These are phyloP conservation scores for Todus mexicanus DNA, from an alignment of 2,797 vertebrate species.

Conservation along the genomic window DNA sequence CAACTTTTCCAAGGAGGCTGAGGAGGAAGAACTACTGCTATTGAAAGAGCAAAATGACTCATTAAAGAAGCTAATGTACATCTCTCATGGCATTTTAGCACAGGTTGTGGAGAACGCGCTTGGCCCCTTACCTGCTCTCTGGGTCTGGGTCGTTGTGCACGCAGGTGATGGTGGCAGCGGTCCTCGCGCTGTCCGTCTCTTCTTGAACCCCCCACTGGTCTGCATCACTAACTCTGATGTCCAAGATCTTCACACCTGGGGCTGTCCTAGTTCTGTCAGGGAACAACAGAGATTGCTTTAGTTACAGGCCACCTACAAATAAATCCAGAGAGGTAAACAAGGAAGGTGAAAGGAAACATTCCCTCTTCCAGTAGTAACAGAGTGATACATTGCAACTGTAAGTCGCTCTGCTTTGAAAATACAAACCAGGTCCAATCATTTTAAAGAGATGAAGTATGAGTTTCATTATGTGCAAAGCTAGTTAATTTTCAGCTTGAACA, in stretches of 20 bases:
- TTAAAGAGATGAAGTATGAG: background rate
- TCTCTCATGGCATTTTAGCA: background rate
- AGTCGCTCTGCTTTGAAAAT: background rate
- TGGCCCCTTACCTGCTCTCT: conserved; percentile 78
- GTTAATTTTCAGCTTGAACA: background rate
- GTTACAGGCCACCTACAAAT: background rate
- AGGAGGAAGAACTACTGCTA: background rate
- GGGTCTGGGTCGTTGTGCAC: conserved; percentile 78
- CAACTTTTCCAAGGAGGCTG: background rate
- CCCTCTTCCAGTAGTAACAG: background rate
- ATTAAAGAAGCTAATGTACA: too few relatives aligned
- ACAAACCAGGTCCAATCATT: background rate
- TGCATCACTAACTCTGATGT: conserved; percentile 84
- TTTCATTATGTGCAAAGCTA: background rate
- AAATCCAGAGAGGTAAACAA: background rate
- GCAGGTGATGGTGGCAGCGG: conserved; percentile 83
- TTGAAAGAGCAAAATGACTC: background rate
- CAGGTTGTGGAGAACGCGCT: fast-evolving
- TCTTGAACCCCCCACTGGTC: conserved; percentile 94
- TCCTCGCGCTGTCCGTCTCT: conserved; percentile 82
- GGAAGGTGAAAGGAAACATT: background rate
- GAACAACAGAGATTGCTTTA: background rate
- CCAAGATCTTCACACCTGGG: conserved; percentile 84
- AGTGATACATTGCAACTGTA: too few relatives aligned
- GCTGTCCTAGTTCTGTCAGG: conserved; percentile 86